Evolutionary conservation across 2,888 invertebrate species (phyloP), one percentile per base, ranked within the genome.

Genomic region (Eupithecia dodoneata): DNA sequence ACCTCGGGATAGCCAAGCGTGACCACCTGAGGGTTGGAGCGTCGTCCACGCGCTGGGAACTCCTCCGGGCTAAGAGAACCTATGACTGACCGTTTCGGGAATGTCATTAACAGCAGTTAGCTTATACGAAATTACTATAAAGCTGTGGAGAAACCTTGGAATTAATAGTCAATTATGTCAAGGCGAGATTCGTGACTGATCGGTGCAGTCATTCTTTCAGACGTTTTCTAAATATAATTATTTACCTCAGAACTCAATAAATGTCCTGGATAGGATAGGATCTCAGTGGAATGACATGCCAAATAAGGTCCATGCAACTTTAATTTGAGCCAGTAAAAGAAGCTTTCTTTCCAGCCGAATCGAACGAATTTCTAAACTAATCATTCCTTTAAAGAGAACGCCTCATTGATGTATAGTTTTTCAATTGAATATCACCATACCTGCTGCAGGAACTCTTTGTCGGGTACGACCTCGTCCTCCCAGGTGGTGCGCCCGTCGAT

Each of bases 401-500:
- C 63, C 18, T 15, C 7, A 55, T 18, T 45, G 12, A 44, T 4
- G n/a, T 6, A 49, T 15, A 69, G n/a, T 49, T 74, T 18, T 44
- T 30, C 7, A 30, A 4, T 66, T 75, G 75, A 42, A 42, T 65
- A 75, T 78, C 75, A 74, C 15, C 78, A 77, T 80, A 97, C 98
- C 96, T 97, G 97, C 89, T 98, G 98, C 81, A 98, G 94, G 91
- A 97, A 98, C 91, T 98, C 98, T 90, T 98, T 98, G 88, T 98
- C 98, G 0, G 98, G 98, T 59, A 96, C 91, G n/a, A 98, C 97
- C 79, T 97, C 96, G 85, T 97, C 97, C 89, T 98, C 97, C 98
- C 98, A 98, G 66, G 96, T 91, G 83, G 95, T 89, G 87, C 95
- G 92, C 79, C 95, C 92, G 81, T 96, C 95, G 81, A 96, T 95